These are phyloP conservation scores for Drosophila subobscura DNA, from an alignment of 1,140 invertebrate species.

Conservation along the genomic window DNA sequence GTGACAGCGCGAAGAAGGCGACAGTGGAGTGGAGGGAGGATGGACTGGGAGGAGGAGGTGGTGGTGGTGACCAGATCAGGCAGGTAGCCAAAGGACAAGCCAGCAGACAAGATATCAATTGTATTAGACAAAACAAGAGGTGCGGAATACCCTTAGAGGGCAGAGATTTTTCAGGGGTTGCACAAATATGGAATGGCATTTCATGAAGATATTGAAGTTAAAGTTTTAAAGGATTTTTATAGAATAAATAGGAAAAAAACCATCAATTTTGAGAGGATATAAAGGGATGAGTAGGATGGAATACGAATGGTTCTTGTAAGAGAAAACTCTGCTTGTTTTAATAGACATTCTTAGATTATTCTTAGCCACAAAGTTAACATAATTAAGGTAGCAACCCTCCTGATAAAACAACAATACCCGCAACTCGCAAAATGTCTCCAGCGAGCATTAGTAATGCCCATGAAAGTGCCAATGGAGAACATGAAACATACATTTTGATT, in stretches of 20 bases:
- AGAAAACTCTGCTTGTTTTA: no score
- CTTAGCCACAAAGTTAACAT: no score
- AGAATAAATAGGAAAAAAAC: neutral
- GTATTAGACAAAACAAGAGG: conserved; percentile 8
- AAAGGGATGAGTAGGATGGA: no score
- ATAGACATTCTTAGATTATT: no score
- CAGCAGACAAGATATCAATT: conserved; percentile 34
- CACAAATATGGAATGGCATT: neutral
- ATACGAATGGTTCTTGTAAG: no score
- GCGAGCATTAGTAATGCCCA: conserved; percentile 70
- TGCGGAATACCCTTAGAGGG: conserved; percentile 12
- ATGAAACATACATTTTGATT: conserved; percentile 73
- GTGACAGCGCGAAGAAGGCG: conserved; percentile 21
- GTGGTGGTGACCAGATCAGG: conserved; percentile 17
- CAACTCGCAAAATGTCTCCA: conserved; percentile 3
- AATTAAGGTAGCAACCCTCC: neutral
- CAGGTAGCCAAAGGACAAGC: conserved; percentile 45
- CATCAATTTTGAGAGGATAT: no score
- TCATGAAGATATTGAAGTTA: neutral
- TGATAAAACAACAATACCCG: conserved; percentile 23
- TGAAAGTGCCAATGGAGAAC: conserved; percentile 74
- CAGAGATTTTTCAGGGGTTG: neutral
- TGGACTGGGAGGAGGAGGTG: neutral
- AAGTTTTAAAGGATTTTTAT: neutral
- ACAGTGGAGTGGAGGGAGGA: conserved; percentile 22